Conservation (phyloP, 2,113 vertebrate species). For the Podiceps cristatus region DNA sequence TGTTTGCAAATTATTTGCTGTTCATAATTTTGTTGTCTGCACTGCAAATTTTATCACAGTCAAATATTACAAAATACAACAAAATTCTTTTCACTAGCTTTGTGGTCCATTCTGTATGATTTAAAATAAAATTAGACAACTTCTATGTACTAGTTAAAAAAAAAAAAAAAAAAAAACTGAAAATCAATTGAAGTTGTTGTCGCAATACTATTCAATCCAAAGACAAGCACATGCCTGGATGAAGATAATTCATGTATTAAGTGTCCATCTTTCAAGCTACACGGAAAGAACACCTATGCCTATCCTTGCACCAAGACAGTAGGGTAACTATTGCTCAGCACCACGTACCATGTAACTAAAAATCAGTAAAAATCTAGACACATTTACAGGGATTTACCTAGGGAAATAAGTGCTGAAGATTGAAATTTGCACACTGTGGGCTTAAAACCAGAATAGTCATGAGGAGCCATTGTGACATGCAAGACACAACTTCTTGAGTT, state of each 20-base stretch:
- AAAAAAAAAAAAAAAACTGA: not conserved
- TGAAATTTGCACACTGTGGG: not conserved
- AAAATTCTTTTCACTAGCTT: not conserved
- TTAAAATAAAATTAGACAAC: not conserved
- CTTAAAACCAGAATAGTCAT: not conserved
- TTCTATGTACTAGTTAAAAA: not conserved
- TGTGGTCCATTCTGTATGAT: not conserved
- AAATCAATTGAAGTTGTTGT: not conserved
- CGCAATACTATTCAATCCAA: not conserved
- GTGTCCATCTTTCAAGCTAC: not conserved
- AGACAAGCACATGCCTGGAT: not conserved
- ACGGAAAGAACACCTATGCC: not conserved
- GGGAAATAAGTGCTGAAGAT: not conserved
- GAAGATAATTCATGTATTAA: not conserved
- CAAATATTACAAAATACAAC: not conserved
- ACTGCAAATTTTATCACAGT: not conserved
- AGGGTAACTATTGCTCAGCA: not conserved
- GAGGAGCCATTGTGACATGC: rapidly evolving
- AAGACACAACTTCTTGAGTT: not conserved
- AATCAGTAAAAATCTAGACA: not conserved
- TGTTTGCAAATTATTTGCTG: not conserved
- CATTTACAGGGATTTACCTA: not conserved
- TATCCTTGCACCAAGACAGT: not conserved
- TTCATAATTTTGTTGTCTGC: not conserved
- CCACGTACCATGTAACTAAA: not conserved